Percentiles rank a stretch among this genome's conserved stretches.
Evolutionary conservation across 53 echinoderm and acorn worm species (phyloP).

Genomic region (Stichopus horrens): DNA sequence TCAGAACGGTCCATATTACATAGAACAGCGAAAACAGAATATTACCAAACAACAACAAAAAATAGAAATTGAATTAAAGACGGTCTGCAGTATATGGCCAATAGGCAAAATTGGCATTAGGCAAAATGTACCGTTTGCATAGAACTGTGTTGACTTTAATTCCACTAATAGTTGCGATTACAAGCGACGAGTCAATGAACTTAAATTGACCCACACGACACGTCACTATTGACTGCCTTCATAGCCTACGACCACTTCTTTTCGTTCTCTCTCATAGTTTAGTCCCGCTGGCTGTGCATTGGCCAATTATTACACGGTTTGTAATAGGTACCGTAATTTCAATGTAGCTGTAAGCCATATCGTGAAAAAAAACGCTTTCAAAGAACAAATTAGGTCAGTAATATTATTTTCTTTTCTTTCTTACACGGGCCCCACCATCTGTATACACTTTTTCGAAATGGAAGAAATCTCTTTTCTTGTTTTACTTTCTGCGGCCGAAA

Average conservation of each 20-base stretch:
- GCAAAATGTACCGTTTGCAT: no score
- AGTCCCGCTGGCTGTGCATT: not conserved
- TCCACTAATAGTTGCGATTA: no score
- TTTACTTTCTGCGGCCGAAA: not conserved
- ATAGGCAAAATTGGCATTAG: no score
- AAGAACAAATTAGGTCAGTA: conserved; percentile 36
- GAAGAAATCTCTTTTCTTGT: conserved; percentile 7
- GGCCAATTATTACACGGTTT: not conserved
- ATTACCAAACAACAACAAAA: no score
- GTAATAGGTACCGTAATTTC: not conserved
- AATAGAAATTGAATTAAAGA: no score
- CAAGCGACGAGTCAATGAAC: not conserved
- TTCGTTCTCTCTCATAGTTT: not conserved
- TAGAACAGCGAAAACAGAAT: no score
- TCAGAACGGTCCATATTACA: no score
- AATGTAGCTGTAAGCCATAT: conserved; percentile 19
- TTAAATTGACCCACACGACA: not conserved
- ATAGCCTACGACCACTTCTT: no score
- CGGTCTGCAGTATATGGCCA: no score
- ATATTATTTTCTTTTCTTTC: not conserved
- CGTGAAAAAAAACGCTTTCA: not conserved
- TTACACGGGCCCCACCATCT: not conserved
- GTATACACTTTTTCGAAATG: not conserved
- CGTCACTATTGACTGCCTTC: not conserved
- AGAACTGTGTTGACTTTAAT: no score